Evolutionary conservation across 2,113 vertebrate genomes (phyloP), one percentile per base, ranked within the genome.

Genomic region (Scytalopus superciliaris): DNA sequence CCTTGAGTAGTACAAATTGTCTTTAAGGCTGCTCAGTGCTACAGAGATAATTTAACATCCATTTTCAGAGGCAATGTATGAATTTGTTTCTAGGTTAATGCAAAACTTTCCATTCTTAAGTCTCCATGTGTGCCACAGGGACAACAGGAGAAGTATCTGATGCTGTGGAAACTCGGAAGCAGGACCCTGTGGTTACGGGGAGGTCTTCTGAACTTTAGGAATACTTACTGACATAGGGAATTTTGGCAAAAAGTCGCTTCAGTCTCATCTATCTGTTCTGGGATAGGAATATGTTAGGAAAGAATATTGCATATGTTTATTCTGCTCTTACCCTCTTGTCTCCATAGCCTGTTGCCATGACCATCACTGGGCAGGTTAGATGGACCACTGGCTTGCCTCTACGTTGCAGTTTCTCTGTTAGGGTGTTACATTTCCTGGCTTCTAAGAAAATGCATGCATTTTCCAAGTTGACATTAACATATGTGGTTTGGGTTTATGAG

Each of bases 341-440:
- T 72, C 8, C 5, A 1, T 15, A 37, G 24, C 15, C 8, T 72
- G 47, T 64, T 30, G 37, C 45, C 35, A 30, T 10, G 11, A 33
- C 55, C 13, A 2, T 33, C 53, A 6, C 27, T 67, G 37, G 8
- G 6, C 72, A 33, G 13, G 5, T 56, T 86, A 47, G 50, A 21
- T 23, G 37, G 30, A 30, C 47, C 2, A 1, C 28, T 62, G 55
- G 2, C 70, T 79, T 42, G 30, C 33, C 19, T 75, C 10, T 9
- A 30, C 3, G 0, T 37, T 62, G 47, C 28, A 40, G 12, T 53
- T 35, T 1, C 0, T 19, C 12, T 24, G 16, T 67, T 52, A 45
- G 4, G 6, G 22, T 59, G 19, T n/a, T 31, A 22, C 15, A 28
- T n/a, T 25, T 62, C 9, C n/a, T 90, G 42, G 5, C 33, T 86